Evolutionary conservation across 2,113 vertebrate species (phyloP).

Genomic region (Eidolon helvum): DNA sequence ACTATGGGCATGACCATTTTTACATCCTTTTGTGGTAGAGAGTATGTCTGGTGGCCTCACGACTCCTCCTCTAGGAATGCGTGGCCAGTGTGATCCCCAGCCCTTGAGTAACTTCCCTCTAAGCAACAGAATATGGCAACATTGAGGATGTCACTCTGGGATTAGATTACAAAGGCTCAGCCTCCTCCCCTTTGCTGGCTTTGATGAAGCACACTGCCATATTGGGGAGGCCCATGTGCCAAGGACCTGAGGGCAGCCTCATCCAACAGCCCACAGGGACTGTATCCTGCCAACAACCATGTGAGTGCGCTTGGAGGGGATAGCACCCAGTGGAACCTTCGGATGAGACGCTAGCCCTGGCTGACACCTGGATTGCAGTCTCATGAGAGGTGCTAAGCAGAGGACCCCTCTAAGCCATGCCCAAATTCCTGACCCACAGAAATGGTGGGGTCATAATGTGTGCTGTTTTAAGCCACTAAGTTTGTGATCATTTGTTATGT

Average conservation of each 20-base stretch:
- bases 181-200: background rate
- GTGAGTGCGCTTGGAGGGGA: background rate
- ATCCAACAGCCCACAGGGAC: background rate
- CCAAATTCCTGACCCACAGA: background rate
- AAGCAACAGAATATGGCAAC: background rate
- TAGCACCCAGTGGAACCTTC: background rate
- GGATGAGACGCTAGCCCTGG: background rate
- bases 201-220: background rate
- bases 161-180: background rate
- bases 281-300: background rate
- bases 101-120: background rate
- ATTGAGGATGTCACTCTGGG: background rate
- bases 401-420: background rate
- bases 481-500: background rate
- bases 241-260: background rate
- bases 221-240: background rate
- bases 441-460: no score
- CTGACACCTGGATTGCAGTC: rapidly evolving
- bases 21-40: no score
- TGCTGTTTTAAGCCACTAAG: background rate
- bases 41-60: background rate
- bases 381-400: background rate
- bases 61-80: no score
- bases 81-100: background rate
- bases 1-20: background rate